A percentile compares a stretch with the other conserved stretches of the same genome.
Conservation (phyloP, 2,888 invertebrate genomes). For the Drosophila stalkeri region DNA sequence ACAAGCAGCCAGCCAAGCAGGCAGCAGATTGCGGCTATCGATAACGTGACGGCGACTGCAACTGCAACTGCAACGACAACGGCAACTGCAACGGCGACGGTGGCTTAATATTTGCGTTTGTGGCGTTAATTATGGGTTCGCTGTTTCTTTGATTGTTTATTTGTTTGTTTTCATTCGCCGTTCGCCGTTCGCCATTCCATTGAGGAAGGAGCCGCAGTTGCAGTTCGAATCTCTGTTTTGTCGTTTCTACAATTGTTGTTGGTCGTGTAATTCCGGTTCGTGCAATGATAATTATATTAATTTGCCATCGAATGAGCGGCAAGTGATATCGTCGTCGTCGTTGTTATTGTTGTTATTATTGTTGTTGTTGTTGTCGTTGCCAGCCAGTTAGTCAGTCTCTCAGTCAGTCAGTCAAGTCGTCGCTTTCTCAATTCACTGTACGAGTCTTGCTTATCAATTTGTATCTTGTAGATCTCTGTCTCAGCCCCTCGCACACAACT, state of each 20-base stretch:
- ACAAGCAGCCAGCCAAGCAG: conserved; percentile 9
- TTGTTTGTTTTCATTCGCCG: conserved; percentile 57
- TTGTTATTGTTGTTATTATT: conserved; percentile 21
- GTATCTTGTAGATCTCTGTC: conserved; percentile 14
- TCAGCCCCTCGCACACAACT: background rate
- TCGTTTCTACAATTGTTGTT: conserved; percentile 62
- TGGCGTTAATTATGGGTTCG: conserved; percentile 78
- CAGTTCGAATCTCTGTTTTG: conserved; percentile 20
- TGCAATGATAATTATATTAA: conserved; percentile 82
- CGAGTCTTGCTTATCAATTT: conserved; percentile 68
- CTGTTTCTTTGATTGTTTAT: conserved; percentile 79
- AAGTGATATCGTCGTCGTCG: conserved; percentile 61
- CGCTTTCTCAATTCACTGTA: conserved; percentile 41
- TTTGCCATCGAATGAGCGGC: conserved; percentile 76
- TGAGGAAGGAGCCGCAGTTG: conserved; percentile 37
- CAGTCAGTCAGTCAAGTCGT: conserved; percentile 15
- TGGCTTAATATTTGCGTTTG: conserved; percentile 79
- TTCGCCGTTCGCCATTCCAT: conserved; percentile 41
- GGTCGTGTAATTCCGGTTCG: conserved; percentile 78
- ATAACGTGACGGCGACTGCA: conserved; percentile 58
- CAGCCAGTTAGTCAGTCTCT: conserved; percentile 13
- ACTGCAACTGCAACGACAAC: conserved; percentile 6
- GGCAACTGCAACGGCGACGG: conserved; percentile 23
- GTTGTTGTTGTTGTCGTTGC: conserved; percentile 32
- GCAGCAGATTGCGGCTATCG: conserved; percentile 63